Conservation (phyloP, 2,113 vertebrate species). For the Oceanodroma tethys region DNA sequence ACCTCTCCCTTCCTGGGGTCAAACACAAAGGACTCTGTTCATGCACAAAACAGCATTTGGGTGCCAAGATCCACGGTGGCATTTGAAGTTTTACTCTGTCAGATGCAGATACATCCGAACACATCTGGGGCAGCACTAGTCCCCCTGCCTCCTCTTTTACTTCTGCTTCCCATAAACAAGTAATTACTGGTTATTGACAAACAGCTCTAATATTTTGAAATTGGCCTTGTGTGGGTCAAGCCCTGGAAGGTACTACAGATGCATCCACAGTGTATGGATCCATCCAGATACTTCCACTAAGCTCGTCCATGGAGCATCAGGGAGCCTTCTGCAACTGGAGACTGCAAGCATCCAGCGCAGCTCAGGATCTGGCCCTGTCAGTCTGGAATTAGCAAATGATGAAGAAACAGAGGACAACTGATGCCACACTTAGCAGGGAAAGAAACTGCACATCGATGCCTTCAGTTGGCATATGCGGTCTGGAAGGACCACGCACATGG, state of each 20-base stretch:
- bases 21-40: not conserved
- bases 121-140: not conserved
- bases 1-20: not conserved
- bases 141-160: not conserved
- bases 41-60: not conserved
- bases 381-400: not conserved
- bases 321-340: not conserved
- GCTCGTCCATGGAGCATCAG: not conserved
- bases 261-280: not conserved
- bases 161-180: not conserved
- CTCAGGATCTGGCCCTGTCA: not conserved
- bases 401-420: not conserved
- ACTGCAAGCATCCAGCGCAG: not conserved
- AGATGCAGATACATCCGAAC: not conserved
- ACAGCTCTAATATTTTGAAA: not conserved
- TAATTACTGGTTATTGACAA: not conserved
- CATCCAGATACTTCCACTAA: not conserved
- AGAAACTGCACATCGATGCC: not conserved
- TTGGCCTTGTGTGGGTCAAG: not conserved
- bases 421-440: not conserved
- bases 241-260: not conserved
- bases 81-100: not conserved
- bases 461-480: not conserved
- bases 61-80: not conserved
- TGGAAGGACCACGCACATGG: not conserved